Percentiles rank a stretch among this genome's conserved stretches.
Conservation (phyloP, 2,113 vertebrate species). For the Bubo bubo region DNA sequence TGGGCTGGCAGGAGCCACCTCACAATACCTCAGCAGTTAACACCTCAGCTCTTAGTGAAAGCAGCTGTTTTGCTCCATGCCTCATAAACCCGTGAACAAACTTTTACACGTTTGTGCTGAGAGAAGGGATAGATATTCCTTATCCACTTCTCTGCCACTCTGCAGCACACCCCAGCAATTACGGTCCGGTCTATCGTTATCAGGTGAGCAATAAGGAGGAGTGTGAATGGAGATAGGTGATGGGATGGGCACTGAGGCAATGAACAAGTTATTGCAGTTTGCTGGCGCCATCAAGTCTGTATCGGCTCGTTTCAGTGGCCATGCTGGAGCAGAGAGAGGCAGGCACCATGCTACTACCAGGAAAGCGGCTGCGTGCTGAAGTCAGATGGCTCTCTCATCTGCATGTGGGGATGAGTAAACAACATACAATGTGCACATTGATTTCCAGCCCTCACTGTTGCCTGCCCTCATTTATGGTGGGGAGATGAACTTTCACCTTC, state of each 20-base stretch:
- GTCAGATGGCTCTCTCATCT: constrained; percentile 4
- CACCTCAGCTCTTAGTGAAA: constrained; percentile 18
- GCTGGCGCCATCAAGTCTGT: constrained; percentile 77
- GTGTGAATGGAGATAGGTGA: constrained; percentile 45
- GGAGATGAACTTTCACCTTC: constrained; percentile 14
- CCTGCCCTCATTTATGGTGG: background rate
- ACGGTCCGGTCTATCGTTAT: background rate
- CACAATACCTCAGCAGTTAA: background rate
- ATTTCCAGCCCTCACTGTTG: background rate
- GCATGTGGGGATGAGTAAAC: constrained; percentile 37
- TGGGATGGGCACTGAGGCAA: constrained; percentile 63
- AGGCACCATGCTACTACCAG: background rate
- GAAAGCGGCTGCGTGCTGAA: background rate
- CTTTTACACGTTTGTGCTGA: constrained; percentile 17
- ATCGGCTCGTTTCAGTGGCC: constrained; percentile 10
- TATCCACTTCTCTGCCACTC: background rate
- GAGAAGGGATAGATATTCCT: background rate
- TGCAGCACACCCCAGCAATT: background rate
- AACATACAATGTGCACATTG: background rate
- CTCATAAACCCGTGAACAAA: constrained; percentile 42
- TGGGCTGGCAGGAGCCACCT: background rate
- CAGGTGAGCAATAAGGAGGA: constrained; percentile 60
- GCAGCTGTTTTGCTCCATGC: constrained; percentile 30
- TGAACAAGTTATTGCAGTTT: constrained; percentile 55
- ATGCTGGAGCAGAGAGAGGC: background rate